A percentile compares a stretch with the other conserved stretches of the same genome.
Conservation (phyloP, 2,888 invertebrate genomes). For the Drosophila quasianomalipes region DNA sequence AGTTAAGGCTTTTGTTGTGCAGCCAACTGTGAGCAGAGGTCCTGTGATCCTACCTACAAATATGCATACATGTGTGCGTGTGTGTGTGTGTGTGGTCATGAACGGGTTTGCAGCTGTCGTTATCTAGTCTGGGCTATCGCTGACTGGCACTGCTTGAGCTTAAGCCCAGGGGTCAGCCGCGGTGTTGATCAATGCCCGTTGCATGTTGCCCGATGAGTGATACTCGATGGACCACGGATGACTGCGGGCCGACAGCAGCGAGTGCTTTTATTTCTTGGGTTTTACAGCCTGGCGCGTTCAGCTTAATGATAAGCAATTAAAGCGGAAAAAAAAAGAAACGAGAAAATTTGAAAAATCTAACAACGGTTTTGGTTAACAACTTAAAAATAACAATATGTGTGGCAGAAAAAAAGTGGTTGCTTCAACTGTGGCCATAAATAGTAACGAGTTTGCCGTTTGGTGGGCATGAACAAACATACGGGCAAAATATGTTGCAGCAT, state of each 20-base stretch:
- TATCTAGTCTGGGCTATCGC: conserved; percentile 69
- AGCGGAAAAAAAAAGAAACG: conserved; percentile 8
- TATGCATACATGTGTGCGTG: background rate
- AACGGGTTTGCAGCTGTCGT: conserved; percentile 65
- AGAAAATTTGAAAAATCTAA: conserved; percentile 9
- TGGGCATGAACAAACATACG: conserved; percentile 55
- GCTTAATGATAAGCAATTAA: conserved; percentile 34
- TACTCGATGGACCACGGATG: conserved; percentile 3
- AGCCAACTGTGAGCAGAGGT: conserved; percentile 68
- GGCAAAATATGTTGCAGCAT: conserved; percentile 60
- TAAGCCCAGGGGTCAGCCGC: conserved; percentile 60
- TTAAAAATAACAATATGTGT: conserved; percentile 47
- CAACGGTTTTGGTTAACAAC: conserved; percentile 51
- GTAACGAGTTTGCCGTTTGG: conserved; percentile 54
- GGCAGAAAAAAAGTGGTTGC: conserved; percentile 47
- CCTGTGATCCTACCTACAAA: conserved; percentile 43
- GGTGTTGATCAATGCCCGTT: conserved; percentile 54
- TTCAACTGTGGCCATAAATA: conserved; percentile 60
- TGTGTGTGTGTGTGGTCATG: conserved; percentile 35
- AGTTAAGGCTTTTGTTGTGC: conserved; percentile 73
- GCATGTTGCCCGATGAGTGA: conserved; percentile 39
- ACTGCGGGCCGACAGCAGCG: conserved; percentile 5
- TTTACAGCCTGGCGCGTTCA: conserved; percentile 69
- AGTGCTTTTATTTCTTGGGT: conserved; percentile 44
- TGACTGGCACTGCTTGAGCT: conserved; percentile 40